Conservation (phyloP, 2,797 vertebrate species). For the Chelon labrosus region DNA sequence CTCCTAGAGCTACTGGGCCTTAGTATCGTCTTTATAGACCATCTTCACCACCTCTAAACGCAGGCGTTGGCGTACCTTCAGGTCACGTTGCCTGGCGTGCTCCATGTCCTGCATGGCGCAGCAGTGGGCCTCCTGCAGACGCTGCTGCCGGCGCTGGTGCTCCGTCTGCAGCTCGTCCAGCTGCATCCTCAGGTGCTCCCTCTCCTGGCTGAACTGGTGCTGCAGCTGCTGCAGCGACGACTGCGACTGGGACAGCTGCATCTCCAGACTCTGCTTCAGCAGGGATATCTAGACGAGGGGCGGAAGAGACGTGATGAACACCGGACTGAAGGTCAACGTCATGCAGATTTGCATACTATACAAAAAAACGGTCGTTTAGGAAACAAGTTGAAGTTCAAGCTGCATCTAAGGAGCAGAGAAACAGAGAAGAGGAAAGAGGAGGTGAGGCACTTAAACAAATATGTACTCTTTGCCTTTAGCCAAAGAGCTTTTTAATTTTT, state of each 20-base stretch:
- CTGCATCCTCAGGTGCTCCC: slow-evolving; percentile 94
- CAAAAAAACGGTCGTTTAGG: background rate
- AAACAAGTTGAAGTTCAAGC: background rate
- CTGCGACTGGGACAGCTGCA: slow-evolving; percentile 98
- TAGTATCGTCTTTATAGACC: no score
- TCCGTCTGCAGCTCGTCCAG: slow-evolving; percentile 95
- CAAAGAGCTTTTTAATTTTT: slow-evolving; percentile 14
- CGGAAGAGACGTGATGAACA: background rate
- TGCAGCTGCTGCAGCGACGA: slow-evolving; percentile 96
- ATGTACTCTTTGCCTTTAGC: slow-evolving; percentile 20
- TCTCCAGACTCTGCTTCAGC: slow-evolving; percentile 97
- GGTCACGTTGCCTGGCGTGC: slow-evolving; percentile 91
- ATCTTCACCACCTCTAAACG: no score
- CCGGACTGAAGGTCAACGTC: background rate
- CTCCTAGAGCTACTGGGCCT: no score
- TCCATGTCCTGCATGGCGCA: slow-evolving; percentile 93
- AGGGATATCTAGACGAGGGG: slow-evolving; percentile 89
- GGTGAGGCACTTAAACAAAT: slow-evolving; percentile 37
- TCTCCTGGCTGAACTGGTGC: slow-evolving; percentile 95
- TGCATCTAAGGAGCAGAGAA: slow-evolving; percentile 22
- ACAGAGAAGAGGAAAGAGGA: slow-evolving; percentile 8
- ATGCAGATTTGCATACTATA: no score
- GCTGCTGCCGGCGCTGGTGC: slow-evolving; percentile 92
- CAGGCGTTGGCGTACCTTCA: slow-evolving; percentile 83
- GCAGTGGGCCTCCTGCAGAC: slow-evolving; percentile 94